These are phyloP conservation scores for Odiellus spinosus DNA, from an alignment of 2,888 invertebrate species.

Conservation along the genomic window DNA sequence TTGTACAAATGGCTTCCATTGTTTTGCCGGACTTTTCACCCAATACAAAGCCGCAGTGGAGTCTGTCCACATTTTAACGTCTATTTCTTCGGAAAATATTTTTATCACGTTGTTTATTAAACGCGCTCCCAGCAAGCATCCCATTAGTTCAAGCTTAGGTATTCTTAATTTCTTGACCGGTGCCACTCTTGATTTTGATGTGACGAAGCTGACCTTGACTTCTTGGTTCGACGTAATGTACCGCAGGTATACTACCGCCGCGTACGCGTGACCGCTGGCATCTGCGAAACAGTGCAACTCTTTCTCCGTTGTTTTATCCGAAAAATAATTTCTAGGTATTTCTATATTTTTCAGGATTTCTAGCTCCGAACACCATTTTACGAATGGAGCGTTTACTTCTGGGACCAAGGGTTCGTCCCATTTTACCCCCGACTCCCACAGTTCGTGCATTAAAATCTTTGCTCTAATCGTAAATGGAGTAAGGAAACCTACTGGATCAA, in stretches of 20 bases:
- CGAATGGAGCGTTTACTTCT: not conserved
- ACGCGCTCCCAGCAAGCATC: slow-evolving; percentile 8
- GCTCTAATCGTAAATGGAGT: slow-evolving; percentile 10
- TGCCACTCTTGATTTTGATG: slow-evolving; percentile 13
- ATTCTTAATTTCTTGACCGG: slow-evolving; percentile 19
- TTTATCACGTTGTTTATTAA: no score
- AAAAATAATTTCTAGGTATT: no score
- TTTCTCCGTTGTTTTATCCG: no score
- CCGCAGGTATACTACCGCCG: no score
- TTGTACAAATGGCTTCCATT: slow-evolving; percentile 12
- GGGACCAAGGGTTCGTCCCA: slow-evolving; percentile 21
- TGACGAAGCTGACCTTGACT: slow-evolving; percentile 10
- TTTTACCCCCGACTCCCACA: slow-evolving; percentile 17
- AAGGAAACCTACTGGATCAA: slow-evolving; percentile 18
- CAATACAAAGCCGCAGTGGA: slow-evolving; percentile 18
- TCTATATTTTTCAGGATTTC: no score
- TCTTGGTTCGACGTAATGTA: no score
- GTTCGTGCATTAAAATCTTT: slow-evolving; percentile 20
- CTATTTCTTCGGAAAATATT: no score
- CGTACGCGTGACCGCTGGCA: slow-evolving; percentile 19
- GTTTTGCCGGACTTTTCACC: slow-evolving; percentile 6
- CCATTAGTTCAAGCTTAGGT: slow-evolving; percentile 19
- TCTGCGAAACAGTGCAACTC: slow-evolving; percentile 17
- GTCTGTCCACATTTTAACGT: slow-evolving; percentile 16
- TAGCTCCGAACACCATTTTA: no score